Percentiles rank a stretch among this genome's conserved stretches.
phyloP scores from a whole-genome alignment of 2,888 invertebrate genomes.

The Aradus depressus region DNA sequence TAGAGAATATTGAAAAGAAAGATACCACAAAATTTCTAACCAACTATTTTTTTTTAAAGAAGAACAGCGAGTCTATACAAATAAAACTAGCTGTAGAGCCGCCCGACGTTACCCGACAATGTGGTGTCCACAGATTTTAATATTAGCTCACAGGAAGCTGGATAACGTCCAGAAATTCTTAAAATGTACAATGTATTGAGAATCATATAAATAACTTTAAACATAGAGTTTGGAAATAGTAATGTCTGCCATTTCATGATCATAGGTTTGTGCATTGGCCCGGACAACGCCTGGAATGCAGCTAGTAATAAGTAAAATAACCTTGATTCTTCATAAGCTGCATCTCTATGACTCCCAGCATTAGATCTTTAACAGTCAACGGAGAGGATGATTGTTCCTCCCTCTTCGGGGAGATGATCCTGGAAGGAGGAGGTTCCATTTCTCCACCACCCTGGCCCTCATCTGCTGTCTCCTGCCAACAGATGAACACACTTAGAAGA shows the following conservation, averaged over 20 bases:
- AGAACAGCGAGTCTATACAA: no score
- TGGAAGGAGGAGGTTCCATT: constrained; percentile 39
- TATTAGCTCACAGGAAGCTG: no score
- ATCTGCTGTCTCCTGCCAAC: constrained; percentile 62
- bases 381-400: constrained; percentile 39
- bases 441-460: constrained; percentile 53
- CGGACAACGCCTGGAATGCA: background rate
- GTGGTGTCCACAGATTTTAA: no score
- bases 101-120: no score
- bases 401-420: constrained; percentile 29
- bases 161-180: no score
- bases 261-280: background rate
- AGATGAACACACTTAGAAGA: constrained; percentile 28
- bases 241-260: background rate
- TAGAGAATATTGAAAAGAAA: no score
- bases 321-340: constrained; percentile 53
- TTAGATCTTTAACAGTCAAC: constrained; percentile 66
- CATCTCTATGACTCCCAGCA: constrained; percentile 72
- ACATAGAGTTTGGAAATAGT: background rate
- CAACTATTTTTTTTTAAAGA: no score
- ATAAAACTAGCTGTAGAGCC: no score
- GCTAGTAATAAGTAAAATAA: constrained; percentile 3
- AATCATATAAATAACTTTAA: constrained; percentile 5
- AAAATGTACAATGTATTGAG: no score
- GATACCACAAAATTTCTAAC: no score